Percentiles rank a stretch among this genome's conserved stretches.
These are phyloP conservation scores for Arenaria interpres DNA, from an alignment of 2,113 vertebrate species.

Conservation along the genomic window DNA sequence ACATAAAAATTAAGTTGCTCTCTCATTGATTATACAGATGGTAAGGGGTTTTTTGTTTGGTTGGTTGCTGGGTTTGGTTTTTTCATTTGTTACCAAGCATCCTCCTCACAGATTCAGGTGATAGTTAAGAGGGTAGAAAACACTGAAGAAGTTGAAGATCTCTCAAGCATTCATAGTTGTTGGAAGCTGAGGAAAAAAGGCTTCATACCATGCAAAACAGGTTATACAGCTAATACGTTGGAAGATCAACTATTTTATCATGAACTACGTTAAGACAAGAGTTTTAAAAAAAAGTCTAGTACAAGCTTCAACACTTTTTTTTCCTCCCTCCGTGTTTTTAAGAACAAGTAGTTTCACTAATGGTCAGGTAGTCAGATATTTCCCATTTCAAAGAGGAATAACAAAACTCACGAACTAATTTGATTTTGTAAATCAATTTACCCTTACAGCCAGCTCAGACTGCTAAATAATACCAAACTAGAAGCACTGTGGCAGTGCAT, in stretches of 20 bases:
- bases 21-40: not conserved
- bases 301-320: not conserved
- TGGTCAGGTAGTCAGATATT: not conserved
- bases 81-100: not conserved
- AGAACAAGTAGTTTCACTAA: not conserved
- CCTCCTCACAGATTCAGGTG: not conserved
- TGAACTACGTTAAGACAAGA: not conserved
- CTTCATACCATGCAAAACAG: not conserved
- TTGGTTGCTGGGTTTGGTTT: not conserved
- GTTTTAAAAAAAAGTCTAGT: not conserved
- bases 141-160: accelerated
- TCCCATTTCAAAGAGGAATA: not conserved
- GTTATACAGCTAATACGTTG: not conserved
- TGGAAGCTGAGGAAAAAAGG: not conserved
- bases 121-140: not conserved
- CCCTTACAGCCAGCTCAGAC: not conserved
- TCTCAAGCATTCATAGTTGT: not conserved
- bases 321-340: not conserved
- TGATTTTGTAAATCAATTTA: not conserved
- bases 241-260: not conserved
- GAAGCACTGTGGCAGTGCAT: not conserved
- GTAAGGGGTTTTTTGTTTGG: not conserved
- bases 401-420: not conserved
- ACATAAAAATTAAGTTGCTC: not conserved
- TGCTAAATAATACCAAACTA: not conserved